These are phyloP conservation scores for Gambusia affinis DNA, from an alignment of 2,113 vertebrate species.

Conservation along the genomic window DNA sequence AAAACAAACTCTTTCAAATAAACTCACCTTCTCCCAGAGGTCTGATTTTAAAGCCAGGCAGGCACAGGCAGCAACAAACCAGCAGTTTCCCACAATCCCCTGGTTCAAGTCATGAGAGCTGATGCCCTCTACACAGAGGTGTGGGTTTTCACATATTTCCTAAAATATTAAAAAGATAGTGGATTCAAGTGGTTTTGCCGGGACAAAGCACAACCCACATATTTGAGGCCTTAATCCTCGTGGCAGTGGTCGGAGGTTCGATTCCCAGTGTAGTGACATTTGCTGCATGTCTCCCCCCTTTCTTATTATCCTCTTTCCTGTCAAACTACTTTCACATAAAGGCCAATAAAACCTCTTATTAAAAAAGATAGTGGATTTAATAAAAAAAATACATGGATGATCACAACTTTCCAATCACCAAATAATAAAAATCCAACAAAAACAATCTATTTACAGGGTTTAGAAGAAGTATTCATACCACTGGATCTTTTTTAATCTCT, in stretches of 20 bases:
- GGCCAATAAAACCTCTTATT: no score
- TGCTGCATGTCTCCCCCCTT: no score
- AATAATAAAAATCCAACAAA: neutral
- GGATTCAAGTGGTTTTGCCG: no score
- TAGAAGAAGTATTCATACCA: neutral
- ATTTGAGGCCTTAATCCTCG: no score
- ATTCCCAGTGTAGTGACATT: no score
- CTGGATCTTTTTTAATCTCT: neutral
- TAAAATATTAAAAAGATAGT: conserved; percentile 49
- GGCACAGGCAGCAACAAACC: conserved; percentile 91
- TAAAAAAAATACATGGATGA: neutral
- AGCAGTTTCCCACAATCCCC: conserved; percentile 90
- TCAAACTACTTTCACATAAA: no score
- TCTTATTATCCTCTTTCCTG: no score
- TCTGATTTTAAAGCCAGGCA: conserved; percentile 86
- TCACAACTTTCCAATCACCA: neutral
- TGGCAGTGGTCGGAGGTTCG: no score
- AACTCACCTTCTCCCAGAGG: conserved; percentile 87
- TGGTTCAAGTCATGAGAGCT: conserved; percentile 91
- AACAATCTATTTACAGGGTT: no score
- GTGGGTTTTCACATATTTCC: conserved; percentile 86
- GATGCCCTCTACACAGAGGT: conserved; percentile 88
- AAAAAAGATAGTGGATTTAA: no score
- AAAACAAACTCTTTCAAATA: neutral
- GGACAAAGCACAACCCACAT: no score